A percentile compares a stretch with the other conserved stretches of the same genome.
phyloP scores from a whole-genome alignment of 2,797 vertebrate species.

The Coranthus polyacanthus region DNA sequence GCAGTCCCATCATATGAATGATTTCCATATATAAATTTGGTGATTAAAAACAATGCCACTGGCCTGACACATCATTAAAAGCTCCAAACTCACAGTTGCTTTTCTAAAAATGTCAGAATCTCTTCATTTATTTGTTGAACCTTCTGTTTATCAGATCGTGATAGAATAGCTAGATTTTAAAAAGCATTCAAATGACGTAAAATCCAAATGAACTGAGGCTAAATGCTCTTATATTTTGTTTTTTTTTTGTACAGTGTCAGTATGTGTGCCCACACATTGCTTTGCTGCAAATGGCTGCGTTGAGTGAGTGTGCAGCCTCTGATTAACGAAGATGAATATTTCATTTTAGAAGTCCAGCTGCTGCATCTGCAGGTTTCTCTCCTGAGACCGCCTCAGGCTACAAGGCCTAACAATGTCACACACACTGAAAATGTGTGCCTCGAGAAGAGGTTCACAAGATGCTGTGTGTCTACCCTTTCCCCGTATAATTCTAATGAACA shows the following conservation, averaged over 20 bases:
- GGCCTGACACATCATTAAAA: background rate
- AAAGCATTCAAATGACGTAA: too few species aligned
- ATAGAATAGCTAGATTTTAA: too few species aligned
- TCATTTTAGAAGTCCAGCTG: constrained; percentile 75
- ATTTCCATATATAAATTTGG: too few species aligned
- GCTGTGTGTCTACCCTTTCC: background rate
- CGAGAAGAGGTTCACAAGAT: constrained; percentile 1
- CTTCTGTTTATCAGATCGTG: background rate
- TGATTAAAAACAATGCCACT: background rate
- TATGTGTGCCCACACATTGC: background rate
- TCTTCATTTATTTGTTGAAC: background rate
- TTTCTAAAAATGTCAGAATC: background rate
- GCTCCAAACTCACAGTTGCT: background rate
- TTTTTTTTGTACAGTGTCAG: constrained; percentile 2
- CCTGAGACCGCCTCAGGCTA: constrained; percentile 54
- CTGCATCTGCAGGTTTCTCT: constrained; percentile 64
- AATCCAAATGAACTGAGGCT: too few species aligned
- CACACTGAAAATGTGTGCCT: constrained; percentile 14
- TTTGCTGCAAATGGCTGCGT: constrained; percentile 24
- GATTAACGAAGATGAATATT: constrained; percentile 73
- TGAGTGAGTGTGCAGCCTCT: constrained; percentile 44
- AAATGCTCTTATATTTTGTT: background rate
- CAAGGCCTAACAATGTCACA: constrained; percentile 49
- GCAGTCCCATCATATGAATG: too few species aligned
- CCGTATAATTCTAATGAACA: constrained; percentile 6